Base-by-base conservation (phyloP, 2,888 invertebrate species). In the Cheilosia vernalis region DNA sequence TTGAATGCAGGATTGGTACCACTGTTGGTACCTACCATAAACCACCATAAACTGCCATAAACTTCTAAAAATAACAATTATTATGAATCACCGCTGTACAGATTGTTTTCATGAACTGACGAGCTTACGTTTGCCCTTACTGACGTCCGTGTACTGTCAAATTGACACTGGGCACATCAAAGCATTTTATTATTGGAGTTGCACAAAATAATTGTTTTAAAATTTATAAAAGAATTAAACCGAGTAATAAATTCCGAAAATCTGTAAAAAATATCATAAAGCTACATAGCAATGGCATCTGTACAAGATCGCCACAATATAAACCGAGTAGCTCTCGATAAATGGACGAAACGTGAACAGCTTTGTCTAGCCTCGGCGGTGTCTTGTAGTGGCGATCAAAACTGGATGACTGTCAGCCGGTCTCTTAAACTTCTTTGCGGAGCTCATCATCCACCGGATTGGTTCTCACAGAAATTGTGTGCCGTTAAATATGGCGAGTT, bases 401-500 rank as follows among this genome's bases (percentile, higher is more conserved):
- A 98, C 92, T 97, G 98, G 98, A 95, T 97, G 93, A 95, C 97
- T 0, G 97, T 97, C 1, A 97, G 97, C 60, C 93, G 97, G 47
- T 94, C 96, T 0, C 91, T 98, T 10, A 96, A 96, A 92, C 94
- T 96, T 15, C 95, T 96, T 87, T 95, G 95, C 15, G 93, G 95
- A 55, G 15, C 90, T 88, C 37, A 89, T 89, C 47, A 88, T 88
- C 96, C 96, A 0, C 92, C 93, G 0, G 98, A 96, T 90, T 98
- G 97, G 97, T 98, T 97, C 90, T 97, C 97, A 0, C 97, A 97
- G 90, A 96, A 96, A 91, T 95, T 95, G 88, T 98, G 98, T 92
- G 98, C 98, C 0, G 95, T 96, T 0, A 98, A 98, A 89, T 98
- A 98, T 92, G 95, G 96, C 15, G 94, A 95, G 21, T 91, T 98